Base-by-base conservation (phyloP, 35 echinoderm and acorn worm genomes). In the Ophiothrix spiculata region DNA sequence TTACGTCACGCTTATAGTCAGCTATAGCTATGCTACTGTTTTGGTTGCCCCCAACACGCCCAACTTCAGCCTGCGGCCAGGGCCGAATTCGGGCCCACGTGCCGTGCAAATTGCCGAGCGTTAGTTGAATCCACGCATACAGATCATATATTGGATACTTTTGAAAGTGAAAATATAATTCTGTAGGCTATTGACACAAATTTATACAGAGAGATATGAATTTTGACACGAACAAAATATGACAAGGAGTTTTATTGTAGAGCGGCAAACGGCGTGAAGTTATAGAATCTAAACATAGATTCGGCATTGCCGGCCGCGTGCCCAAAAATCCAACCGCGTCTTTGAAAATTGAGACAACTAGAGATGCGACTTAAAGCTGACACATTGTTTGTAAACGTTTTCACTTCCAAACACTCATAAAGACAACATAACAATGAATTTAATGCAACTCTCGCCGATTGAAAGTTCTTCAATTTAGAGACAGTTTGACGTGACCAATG, bases 1-100 rank as follows among this genome's bases (percentile, higher is more conserved):
- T 15, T 14, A 63, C 14, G n/a, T 63, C 14, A 14, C n/a, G 56
- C n/a, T 15, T 63, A 15, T 28, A 63, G 56, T n/a, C n/a, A n/a
- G n/a, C n/a, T n/a, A n/a, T n/a, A n/a, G n/a, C n/a, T n/a, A n/a
- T 25, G 60, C 60, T 69, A 69, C 60, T 69, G 60, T 69, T 69
- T 69, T 25, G 17, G 60, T 28, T 69, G 60, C 60, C 60, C 60
- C 60, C 60, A n/a, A n/a, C n/a, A n/a, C n/a, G n/a, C n/a, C n/a
- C 29, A 69, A 69, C 60, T 15, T 1, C 29, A 15, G 16, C 60
- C 60, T 69, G 10, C 25, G 60, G 60, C 60, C 60, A 69, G 60
- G 60, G 60, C 60, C 60, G 60, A 69, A 69, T 69, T 49, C 29
- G 60, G 60, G 60, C 60, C 60, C 60, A 69, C 60, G 60, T 69